Base-by-base conservation (phyloP, 53 echinoderm and acorn worm genomes). In the Actinopyga echinites region DNA sequence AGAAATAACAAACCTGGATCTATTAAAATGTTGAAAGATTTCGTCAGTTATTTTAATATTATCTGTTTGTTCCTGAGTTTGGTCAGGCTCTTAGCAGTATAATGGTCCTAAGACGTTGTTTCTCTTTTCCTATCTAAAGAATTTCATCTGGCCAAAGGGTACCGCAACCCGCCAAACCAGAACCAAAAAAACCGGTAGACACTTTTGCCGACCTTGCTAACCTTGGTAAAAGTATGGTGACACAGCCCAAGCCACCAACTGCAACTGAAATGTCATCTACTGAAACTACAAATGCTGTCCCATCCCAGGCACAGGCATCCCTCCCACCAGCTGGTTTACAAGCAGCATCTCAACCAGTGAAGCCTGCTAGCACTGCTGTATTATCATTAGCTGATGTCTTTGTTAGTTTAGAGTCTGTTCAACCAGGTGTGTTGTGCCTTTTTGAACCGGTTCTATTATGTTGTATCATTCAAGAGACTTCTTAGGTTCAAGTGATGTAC, bases 381-480 rank as follows among this genome's bases (percentile, higher is more conserved):
- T 83, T 96, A 21, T 93, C 96, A 2, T 35, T 96, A 30, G 93
- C 89, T 4, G 96, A 96, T 85, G 75, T 96, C n/a, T 93, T 96
- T 87, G 96, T 96, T 26, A 85, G 91, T 21, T 56, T 96, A 28
- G 96, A 96, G 28, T 82, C 89, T 9, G 71, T 96, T 17, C 89
- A 85, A 83, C 96, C 93, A 84, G 93, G 93, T 96, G 58, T 74
- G 91, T 26, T 31, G 55, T 78, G 2, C 17, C 49, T 15, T 49
- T 49, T 49, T 15, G 8, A 40, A 40, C 40, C 10, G 2, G 5
- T 40, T 40, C 40, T 40, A n/a, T n/a, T 5, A 40, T 40, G 37
- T 5, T 44, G 44, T n/a, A 8, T 44, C 1, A 44, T 44, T 44
- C 2, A 15, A 13, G 0, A 13, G 4, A 15, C 49, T 49, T 49